Evolutionary conservation across 2,888 invertebrate genomes (phyloP), one percentile per base, ranked within the genome.

Genomic region (Corbicula japonica): DNA sequence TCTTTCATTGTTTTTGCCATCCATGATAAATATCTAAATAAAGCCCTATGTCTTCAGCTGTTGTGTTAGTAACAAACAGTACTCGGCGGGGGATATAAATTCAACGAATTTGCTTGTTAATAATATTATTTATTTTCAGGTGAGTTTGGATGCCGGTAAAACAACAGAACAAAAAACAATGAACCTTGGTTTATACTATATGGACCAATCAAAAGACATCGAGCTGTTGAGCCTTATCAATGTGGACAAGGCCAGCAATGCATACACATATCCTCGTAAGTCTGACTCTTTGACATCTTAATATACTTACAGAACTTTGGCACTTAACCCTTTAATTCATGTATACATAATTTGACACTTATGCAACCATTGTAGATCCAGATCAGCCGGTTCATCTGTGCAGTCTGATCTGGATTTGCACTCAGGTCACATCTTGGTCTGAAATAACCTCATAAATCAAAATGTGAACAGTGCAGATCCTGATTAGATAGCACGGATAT

Each of bases 241-340:
- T 32, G 63, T 86, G 50, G 83, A 84, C 44, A 85, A 86, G 23
- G 81, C 79, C 26, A 68, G 76, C 30, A 87, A 87, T 62, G 69
- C 61, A 8, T 56, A 76, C 18, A 78, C 83, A 30, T 66, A 86
- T 32, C 89, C 89, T 72, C 65, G 89, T 89, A 84, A 83, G 81
- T 18, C 34, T 66, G 5, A 21, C 5, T 50, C 28, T n/a, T 28
- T n/a, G 8, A 35, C 23, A 56, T 54, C 56, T 10, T 6, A 4
- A 12, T n/a, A 5, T 18, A n/a, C 21, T n/a, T 48, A 6, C 21
- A 26, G 5, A 52, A 26, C 28, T 52, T 5, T 46, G 10, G 18
- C 18, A 5, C 21, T 4, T 46, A n/a, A 46, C n/a, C 18, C 21
- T 6, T 12, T 46, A 5, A 12, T 50, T 23, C 10, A 12, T 18